Percentiles rank a stretch among this genome's conserved stretches.
phyloP scores from a whole-genome alignment of 2,888 invertebrate genomes.

The Choristoneura rosaceana region DNA sequence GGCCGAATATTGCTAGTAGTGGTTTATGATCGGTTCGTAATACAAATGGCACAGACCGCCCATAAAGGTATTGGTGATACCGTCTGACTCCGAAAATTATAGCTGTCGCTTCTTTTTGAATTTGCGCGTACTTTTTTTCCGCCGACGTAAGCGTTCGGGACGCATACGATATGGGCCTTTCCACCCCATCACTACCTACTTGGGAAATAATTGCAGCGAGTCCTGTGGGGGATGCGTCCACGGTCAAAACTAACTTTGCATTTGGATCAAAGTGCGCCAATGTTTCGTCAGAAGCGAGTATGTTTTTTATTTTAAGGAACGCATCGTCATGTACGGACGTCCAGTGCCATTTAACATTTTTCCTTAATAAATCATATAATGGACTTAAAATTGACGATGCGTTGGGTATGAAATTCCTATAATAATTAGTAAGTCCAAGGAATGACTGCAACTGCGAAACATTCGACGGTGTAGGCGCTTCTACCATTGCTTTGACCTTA shows the following conservation, averaged over 20 bases:
- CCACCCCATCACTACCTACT: conserved; percentile 30
- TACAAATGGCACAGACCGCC: neutral
- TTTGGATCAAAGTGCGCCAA: conserved; percentile 23
- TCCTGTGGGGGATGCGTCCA: conserved; percentile 24
- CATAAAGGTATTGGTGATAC: conserved; percentile 5
- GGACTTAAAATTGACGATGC: conserved; percentile 31
- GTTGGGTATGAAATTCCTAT: conserved; percentile 14
- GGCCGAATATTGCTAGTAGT: conserved; percentile 1
- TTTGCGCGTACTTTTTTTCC: conserved; percentile 6
- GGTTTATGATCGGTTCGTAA: conserved; percentile 9
- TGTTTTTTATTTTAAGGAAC: conserved; percentile 37
- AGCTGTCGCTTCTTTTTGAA: conserved; percentile 4
- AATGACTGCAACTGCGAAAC: conserved; percentile 31
- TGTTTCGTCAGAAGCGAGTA: conserved; percentile 26
- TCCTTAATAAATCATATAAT: conserved; percentile 42
- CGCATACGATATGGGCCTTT: conserved; percentile 10
- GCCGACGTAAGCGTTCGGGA: neutral
- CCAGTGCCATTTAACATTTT: conserved; percentile 43
- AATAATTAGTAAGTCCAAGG: conserved; percentile 29
- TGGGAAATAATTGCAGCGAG: conserved; percentile 42
- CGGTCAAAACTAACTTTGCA: conserved; percentile 34
- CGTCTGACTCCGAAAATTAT: neutral
- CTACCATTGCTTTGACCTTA: conserved; percentile 25
- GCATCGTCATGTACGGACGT: conserved; percentile 19
- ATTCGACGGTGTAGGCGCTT: conserved; percentile 17